Evolutionary conservation across 2,797 vertebrate species (phyloP).

Genomic region (Acanthurus tractus): DNA sequence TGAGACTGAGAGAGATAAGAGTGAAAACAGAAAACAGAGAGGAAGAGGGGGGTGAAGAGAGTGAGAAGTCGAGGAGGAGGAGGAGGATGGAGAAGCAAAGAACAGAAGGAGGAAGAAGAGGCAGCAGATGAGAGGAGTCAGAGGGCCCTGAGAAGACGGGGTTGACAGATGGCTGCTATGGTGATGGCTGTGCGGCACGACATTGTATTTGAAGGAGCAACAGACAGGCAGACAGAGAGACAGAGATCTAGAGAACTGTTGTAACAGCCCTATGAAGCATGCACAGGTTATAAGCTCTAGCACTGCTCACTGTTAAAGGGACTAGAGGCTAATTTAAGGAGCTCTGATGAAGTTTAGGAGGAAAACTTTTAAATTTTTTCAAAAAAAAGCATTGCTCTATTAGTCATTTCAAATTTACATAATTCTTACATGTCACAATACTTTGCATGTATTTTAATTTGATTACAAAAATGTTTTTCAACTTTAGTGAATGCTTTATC

Average conservation of each 20-base stretch:
- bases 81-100: slow-evolving; percentile 70
- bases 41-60: slow-evolving; percentile 31
- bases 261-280: slow-evolving; percentile 84
- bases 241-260: slow-evolving; percentile 76
- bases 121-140: slow-evolving; percentile 77
- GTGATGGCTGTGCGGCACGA: slow-evolving; percentile 79
- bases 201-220: slow-evolving; percentile 78
- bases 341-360: slow-evolving; percentile 80
- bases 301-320: slow-evolving; percentile 86
- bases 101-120: slow-evolving; percentile 66
- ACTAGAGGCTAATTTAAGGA: slow-evolving; percentile 86
- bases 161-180: slow-evolving; percentile 83
- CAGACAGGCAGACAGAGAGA: slow-evolving; percentile 81
- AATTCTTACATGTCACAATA: slow-evolving; percentile 77
- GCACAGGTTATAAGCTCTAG: slow-evolving; percentile 84
- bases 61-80: slow-evolving; percentile 33
- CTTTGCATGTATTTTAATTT: slow-evolving; percentile 86
- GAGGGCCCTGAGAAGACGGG: slow-evolving; percentile 72
- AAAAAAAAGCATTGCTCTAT: slow-evolving; percentile 78
- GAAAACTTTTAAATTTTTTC: slow-evolving; percentile 76
- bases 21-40: slow-evolving; percentile 49
- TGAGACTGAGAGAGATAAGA: slow-evolving; percentile 65
- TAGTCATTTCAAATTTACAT: slow-evolving; percentile 83
- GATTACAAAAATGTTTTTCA: slow-evolving; percentile 84
- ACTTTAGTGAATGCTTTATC: slow-evolving; percentile 97